Conservation (phyloP, 2,888 invertebrate species). For the Nycteola revayana region DNA sequence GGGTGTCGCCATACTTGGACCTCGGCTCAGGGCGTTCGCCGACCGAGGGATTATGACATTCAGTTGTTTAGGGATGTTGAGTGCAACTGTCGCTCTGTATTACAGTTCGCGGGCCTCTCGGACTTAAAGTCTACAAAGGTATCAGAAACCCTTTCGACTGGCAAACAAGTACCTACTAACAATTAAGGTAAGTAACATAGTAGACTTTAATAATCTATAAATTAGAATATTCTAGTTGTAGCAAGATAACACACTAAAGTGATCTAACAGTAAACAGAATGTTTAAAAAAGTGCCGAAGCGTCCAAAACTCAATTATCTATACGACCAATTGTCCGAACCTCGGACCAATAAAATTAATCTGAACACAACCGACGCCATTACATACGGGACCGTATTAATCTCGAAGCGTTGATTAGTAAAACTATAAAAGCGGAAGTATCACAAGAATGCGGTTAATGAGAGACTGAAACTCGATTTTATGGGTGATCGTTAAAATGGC, state of each 20-base stretch:
- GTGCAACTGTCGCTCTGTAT: no score
- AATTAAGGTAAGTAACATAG: slow-evolving; percentile 13
- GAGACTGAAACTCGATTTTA: slow-evolving; percentile 77
- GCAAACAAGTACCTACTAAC: no score
- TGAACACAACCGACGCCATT: slow-evolving; percentile 71
- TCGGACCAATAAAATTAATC: slow-evolving; percentile 76
- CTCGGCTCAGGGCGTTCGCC: no score
- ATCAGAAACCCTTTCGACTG: no score
- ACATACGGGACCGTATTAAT: slow-evolving; percentile 75
- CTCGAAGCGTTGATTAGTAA: slow-evolving; percentile 79
- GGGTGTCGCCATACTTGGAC: no score
- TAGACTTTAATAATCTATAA: slow-evolving; percentile 44
- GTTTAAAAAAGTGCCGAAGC: slow-evolving; percentile 55
- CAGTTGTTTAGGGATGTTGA: no score
- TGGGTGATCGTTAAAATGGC: slow-evolving; percentile 76
- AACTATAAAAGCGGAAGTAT: slow-evolving; percentile 82
- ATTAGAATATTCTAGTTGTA: slow-evolving; percentile 47
- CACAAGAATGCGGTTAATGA: slow-evolving; percentile 81
- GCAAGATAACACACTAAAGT: slow-evolving; percentile 51
- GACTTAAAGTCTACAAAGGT: no score
- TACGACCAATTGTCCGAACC: slow-evolving; percentile 75
- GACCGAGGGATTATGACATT: no score
- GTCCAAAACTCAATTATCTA: slow-evolving; percentile 77
- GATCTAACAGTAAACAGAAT: slow-evolving; percentile 61
- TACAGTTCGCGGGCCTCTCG: no score